Evolutionary conservation across 92 coral and sea anemone species (phyloP), one percentile per base, ranked within the genome.

Genomic region (Pocillopora grandis): DNA sequence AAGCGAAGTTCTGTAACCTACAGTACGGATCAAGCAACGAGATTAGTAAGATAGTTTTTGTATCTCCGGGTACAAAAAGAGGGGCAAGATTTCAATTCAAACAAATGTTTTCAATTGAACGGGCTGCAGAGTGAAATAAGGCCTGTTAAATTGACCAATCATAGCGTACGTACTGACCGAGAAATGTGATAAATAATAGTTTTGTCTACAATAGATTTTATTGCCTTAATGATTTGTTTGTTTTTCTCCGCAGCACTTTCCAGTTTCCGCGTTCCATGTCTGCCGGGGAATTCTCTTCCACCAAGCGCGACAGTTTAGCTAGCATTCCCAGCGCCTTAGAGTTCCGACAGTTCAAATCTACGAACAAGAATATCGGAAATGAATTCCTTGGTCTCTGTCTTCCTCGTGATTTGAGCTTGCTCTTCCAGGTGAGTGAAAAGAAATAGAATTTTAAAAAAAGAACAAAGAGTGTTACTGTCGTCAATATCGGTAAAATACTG

Each of bases 341-440:
- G 33, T 93, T 83, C 86, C 91, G 91, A 56, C 95, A 94, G 59
- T 89, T 92, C 66, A 76, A 87, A 27, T 76, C 91, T 14, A 19
- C 95, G 18, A 89, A 86, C 31, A 84, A 88, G 33, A 89, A 89
- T 12, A 90, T 95, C 9, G 90, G 90, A 76, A 92, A 92, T 62
- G 99, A 96, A 85, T 96, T 94, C 71, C 81, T 96, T 20, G 99
- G 99, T 13, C 88, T 96, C 11, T 88, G 95, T 87, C 89, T 96
- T 31, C 99, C 99, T 11, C 78, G 89, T 27, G 95, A 96, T 76
- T 94, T 96, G 20, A 91, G 93, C 80, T 80, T 79, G 16, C 87
- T 96, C 49, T 96, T 96, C 72, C 93, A 92, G 97, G 99, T 96
- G 31, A 70, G 88, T 33, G 19, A 5, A 5, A 27, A 73, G 49